Evolutionary conservation across 2,113 vertebrate species (phyloP), one percentile per base, ranked within the genome.

Genomic region (Paradoxurus hermaphroditus): DNA sequence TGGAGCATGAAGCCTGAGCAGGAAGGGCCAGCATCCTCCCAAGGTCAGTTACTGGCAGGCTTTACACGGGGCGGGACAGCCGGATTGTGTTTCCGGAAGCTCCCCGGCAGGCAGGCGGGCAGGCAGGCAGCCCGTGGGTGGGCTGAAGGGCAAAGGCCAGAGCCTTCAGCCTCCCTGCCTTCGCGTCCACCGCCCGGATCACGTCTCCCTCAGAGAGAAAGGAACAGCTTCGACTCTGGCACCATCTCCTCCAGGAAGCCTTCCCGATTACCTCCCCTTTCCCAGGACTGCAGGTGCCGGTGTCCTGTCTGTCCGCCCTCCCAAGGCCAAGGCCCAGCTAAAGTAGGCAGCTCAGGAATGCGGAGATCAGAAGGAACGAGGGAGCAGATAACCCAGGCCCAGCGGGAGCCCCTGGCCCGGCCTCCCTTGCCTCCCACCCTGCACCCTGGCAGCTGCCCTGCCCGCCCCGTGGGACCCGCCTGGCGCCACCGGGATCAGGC

Each of bases 401-500:
- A 51, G 91, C 4, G 0, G 85, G 87, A 95, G 56, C 67, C 86
- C 94, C 90, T 44, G 65, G 70, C 79, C 82, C 10, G 29, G 84
- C 59, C 97, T 72, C 1, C 1, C 70, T 19, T 23, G 85, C 92
- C 81, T 91, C 94, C 91, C 77, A 73, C 93, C 93, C 95, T 16
- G 73, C n/a, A 81, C 92, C 86, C 95, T 94, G 81, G 83, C 93
- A 90, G 97, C 92, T 95, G 91, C 91, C 68, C 67, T 49, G 59
- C 41, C 85, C 15, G 1, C 68, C 84, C 70, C 1, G 1, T 65
- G 59, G 82, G 95, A 86, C 96, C 95, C 8, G 53, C 97, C 97
- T 62, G 92, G 97, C 86, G 95, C 98, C 98, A 63, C 70, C 39
- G 82, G 91, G 87, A 96, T 96, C 94, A 93, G 82, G 90, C 90